These are phyloP conservation scores for Conger conger DNA, from an alignment of 2,113 vertebrate genomes.

Conservation along the genomic window DNA sequence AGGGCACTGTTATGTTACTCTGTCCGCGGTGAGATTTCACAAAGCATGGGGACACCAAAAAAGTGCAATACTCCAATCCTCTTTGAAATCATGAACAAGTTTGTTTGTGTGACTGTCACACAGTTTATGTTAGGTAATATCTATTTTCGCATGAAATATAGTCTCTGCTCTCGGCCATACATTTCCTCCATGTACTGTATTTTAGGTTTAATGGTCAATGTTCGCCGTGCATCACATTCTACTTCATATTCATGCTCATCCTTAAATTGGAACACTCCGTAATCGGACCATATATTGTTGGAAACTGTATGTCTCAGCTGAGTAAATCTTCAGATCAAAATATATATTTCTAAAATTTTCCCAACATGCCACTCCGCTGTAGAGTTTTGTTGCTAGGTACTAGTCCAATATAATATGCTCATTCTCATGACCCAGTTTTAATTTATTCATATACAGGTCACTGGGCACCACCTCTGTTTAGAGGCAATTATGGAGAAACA, in stretches of 20 bases:
- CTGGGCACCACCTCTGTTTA: neutral
- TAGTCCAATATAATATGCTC: neutral
- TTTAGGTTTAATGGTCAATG: neutral
- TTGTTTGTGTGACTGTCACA: neutral
- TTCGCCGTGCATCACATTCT: neutral
- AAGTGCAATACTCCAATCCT: neutral
- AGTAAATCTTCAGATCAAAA: neutral
- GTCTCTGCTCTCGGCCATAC: neutral
- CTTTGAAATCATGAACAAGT: neutral
- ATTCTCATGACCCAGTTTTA: neutral
- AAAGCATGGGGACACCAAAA: neutral
- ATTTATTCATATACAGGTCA: neutral
- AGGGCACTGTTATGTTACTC: conserved; percentile 36
- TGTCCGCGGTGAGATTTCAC: neutral
- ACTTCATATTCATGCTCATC: neutral
- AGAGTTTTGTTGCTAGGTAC: neutral
- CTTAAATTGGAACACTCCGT: neutral
- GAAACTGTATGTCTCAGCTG: neutral
- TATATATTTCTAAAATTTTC: neutral
- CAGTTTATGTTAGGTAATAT: neutral
- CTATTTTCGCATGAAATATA: neutral
- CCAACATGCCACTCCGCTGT: neutral
- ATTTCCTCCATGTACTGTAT: neutral
- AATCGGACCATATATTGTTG: neutral
- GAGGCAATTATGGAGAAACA: neutral